Percentiles rank a stretch among this genome's conserved stretches.
phyloP scores from a whole-genome alignment of 2,113 vertebrate genomes.

The Pionites leucogaster region DNA sequence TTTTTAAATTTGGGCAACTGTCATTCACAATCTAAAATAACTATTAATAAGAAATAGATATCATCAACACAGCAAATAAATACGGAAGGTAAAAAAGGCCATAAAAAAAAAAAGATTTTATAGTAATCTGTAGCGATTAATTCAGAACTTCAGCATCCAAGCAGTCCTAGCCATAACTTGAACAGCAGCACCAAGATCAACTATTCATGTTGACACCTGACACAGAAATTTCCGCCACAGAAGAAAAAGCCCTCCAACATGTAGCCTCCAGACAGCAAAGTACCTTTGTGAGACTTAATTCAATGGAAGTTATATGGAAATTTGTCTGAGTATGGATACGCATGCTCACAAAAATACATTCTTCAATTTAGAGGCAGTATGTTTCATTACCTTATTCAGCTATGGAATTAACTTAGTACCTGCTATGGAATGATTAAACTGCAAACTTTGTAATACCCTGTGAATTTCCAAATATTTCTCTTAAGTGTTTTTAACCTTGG shows the following conservation, averaged over 20 bases:
- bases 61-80: background rate
- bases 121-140: background rate
- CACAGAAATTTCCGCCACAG: background rate
- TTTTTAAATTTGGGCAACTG: background rate
- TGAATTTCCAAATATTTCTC: background rate
- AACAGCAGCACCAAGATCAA: background rate
- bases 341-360: background rate
- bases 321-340: rapidly evolving
- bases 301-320: rapidly evolving
- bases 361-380: background rate
- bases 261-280: background rate
- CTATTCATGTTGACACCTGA: background rate
- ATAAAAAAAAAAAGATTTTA: background rate
- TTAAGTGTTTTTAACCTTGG: background rate
- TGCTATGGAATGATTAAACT: background rate
- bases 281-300: background rate
- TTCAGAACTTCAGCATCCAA: background rate
- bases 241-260: background rate
- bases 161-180: background rate
- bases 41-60: background rate
- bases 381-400: background rate
- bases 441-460: background rate
- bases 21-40: background rate
- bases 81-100: rapidly evolving
- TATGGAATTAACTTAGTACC: background rate